Evolutionary conservation across 1,140 invertebrate genomes (phyloP).

Genomic region (Drosophila prosaltans): DNA sequence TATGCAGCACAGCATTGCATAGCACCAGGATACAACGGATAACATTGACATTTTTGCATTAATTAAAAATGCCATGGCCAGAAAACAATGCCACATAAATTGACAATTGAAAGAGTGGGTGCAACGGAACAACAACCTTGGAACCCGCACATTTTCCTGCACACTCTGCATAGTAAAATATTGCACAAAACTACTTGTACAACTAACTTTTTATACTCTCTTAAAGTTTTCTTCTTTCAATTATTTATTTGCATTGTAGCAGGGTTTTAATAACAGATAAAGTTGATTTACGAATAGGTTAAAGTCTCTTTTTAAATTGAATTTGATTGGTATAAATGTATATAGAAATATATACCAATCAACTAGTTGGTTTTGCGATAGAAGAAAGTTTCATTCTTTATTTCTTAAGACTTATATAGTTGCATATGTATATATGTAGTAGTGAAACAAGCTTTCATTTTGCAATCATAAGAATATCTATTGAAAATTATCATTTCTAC

Average conservation of each 20-base stretch:
- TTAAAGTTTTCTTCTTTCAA: background rate
- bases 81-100: conserved; percentile 38
- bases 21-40: background rate
- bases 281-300: too few relatives aligned
- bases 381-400: too few relatives aligned
- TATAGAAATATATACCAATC: too few relatives aligned
- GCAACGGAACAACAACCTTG: background rate
- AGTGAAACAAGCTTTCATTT: too few relatives aligned
- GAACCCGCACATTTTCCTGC: background rate
- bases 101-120: conserved; percentile 25
- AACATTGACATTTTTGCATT: conserved; percentile 47
- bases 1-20: background rate
- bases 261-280: too few relatives aligned
- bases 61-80: conserved; percentile 58
- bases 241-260: background rate
- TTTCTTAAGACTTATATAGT: too few relatives aligned
- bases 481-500: too few relatives aligned
- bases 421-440: too few relatives aligned
- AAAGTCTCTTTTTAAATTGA: too few relatives aligned
- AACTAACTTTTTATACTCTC: background rate
- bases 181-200: background rate
- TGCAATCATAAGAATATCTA: too few relatives aligned
- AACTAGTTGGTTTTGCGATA: too few relatives aligned
- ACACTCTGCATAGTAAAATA: background rate
- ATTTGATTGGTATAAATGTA: too few relatives aligned